Evolutionary conservation across 2,797 vertebrate genomes (phyloP), one percentile per base, ranked within the genome.

Genomic region (Premnoplex brunnescens): DNA sequence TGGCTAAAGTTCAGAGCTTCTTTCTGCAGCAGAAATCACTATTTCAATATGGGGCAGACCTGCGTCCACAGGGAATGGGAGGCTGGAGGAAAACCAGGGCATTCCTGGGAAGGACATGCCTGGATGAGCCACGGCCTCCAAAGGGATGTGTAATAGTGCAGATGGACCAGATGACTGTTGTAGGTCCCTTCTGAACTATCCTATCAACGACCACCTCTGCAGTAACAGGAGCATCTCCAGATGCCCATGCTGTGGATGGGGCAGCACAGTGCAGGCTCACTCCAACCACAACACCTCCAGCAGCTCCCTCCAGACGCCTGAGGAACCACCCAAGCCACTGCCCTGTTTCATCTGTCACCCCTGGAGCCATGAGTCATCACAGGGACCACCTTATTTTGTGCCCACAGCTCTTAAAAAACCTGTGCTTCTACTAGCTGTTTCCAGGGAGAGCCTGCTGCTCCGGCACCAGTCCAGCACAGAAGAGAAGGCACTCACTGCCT

Each of bases 21-120:
- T n/a, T 76, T 32, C 84, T 74, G 89, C 79, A 37, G 56, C 3
- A 32, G 62, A 81, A 94, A 91, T 69, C 4, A 5, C 51, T 75
- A 5, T 52, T 84, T 77, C 79, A 8, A 0, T 1, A 30, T 13
- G 16, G 74, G 36, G 30, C 1, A 60, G 44, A 43, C 26, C 67
- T 1, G 0, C 3, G 27, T 10, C 24, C 1, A 2, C 39, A 68
- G 69, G 86, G 77, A 93, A 87, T 0, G 0, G 74, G 62, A 89
- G 14, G 20, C 34, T 92, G 72, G 67, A 67, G 60, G 43, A 73
- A 77, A 85, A 79, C 3, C 74, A 82, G 75, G 71, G 77, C 23
- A 75, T 75, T 88, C 88, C 84, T 83, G 43, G 30, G 43, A n/a
- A 75, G 41, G 60, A 60, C 34, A 78, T 48, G 63, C 73, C 60